Conservation (phyloP, 2,113 vertebrate genomes). For the Nesogale talazaci region DNA sequence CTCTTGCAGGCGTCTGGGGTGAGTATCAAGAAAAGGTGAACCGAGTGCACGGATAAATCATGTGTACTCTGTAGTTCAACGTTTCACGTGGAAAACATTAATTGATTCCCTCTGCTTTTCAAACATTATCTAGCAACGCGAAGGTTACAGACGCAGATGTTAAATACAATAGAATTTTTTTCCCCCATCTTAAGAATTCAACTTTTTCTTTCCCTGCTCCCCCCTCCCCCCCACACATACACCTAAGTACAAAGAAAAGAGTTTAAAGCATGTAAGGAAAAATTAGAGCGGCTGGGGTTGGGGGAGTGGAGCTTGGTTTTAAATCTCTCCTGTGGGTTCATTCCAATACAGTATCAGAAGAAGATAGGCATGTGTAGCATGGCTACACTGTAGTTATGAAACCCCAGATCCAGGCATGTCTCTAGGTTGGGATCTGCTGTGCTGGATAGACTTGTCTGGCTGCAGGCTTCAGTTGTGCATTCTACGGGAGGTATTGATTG, state of each 20-base stretch:
- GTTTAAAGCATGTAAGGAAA: not conserved
- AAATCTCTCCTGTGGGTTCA: too few relatives aligned
- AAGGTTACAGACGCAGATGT: not conserved
- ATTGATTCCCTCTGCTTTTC: constrained; percentile 62
- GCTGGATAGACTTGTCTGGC: too few relatives aligned
- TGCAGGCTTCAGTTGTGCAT: not conserved
- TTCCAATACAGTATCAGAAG: not conserved
- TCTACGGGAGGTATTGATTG: not conserved
- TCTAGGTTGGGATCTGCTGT: not conserved
- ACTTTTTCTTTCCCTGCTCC: not conserved
- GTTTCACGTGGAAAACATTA: constrained; percentile 55
- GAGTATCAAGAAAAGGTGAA: constrained; percentile 76
- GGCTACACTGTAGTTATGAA: not conserved
- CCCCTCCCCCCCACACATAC: not conserved
- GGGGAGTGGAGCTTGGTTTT: too few relatives aligned
- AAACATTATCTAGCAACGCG: not conserved
- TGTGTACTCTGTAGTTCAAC: constrained; percentile 74
- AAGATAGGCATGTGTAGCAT: not conserved
- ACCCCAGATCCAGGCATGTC: not conserved
- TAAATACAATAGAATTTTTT: not conserved
- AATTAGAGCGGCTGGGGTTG: too few relatives aligned
- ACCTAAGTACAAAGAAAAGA: not conserved
- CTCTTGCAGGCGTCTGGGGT: constrained; percentile 66
- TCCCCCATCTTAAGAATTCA: not conserved
- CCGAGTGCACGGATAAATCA: constrained; percentile 62